A percentile compares a stretch with the other conserved stretches of the same genome.
Conservation (phyloP, 2,888 invertebrate genomes). For the Orgyia antiqua region DNA sequence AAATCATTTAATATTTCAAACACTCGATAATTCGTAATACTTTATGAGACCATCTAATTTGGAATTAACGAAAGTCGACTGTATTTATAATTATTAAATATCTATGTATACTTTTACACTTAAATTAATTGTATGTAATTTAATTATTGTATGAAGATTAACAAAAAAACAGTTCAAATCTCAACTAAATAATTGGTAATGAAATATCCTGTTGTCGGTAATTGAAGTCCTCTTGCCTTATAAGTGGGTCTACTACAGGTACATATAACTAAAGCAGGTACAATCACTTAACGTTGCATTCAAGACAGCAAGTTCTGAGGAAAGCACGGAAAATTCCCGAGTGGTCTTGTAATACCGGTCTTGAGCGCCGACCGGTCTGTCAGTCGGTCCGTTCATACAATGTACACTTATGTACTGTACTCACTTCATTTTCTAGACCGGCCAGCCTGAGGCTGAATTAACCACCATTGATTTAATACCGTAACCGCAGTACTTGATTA, state of each 20-base stretch:
- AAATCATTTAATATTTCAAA: no score
- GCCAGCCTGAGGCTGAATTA: conserved; percentile 7
- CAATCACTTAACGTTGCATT: conserved; percentile 6
- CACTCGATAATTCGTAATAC: no score
- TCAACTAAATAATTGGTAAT: no score
- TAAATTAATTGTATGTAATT: no score
- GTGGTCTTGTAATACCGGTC: conserved; percentile 37
- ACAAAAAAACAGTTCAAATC: no score
- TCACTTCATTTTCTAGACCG: conserved; percentile 30
- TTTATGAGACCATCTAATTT: no score
- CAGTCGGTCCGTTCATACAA: conserved; percentile 6
- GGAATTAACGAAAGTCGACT: no score
- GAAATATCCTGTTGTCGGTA: no score
- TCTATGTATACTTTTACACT: no score
- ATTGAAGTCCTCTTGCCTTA: conserved; percentile 10
- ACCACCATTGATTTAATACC: conserved; percentile 5
- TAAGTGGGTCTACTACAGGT: conserved; percentile 4
- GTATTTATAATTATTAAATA: no score
- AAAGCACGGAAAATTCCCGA: conserved; percentile 62
- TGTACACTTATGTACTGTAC: no score
- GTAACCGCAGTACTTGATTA: conserved; percentile 24
- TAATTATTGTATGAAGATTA: no score
- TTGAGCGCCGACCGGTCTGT: conserved; percentile 51
- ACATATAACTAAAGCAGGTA: conserved; percentile 8
- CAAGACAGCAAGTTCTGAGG: conserved; percentile 21